Evolutionary conservation across 2,888 invertebrate species (phyloP), one percentile per base, ranked within the genome.

Genomic region (Fragum whitleyi): DNA sequence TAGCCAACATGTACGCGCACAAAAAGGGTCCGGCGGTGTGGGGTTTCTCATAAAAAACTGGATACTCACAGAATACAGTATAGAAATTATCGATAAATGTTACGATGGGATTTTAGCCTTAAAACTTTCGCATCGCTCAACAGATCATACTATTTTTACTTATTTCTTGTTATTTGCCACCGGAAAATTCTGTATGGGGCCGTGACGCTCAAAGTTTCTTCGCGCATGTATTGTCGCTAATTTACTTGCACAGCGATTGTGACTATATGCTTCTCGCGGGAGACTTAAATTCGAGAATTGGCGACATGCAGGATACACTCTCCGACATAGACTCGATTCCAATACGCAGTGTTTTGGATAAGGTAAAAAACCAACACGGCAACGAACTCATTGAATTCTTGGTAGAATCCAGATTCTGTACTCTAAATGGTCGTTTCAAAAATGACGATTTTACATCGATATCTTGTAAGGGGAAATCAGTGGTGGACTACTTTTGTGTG

Each of bases 401-500:
- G 23, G 23, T 23, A 6, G 42, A 67, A 14, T 23, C 42, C 9
- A 14, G 26, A 9, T 32, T 62, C 9, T 62, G 62, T 62, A 32
- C 36, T 5, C 36, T 62, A 32, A 62, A 62, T 32, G 62, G 62
- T 9, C 29, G 62, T 14, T 62, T 16, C 16, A 32, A 9, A 29
- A 62, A 62, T 29, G 36, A 62, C 21, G 62, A 62, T 19, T 62
- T 62, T 62, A 62, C 62, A 9, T 62, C 32, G 7, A n/a, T 62
- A 1, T 29, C 32, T 6, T 6, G 32, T 23, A 28, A 62, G 36
- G 62, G 62, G 2, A 32, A n/a, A n/a, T n/a, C n/a, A n/a, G n/a
- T n/a, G n/a, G n/a, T n/a, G n/a, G n/a, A n/a, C n/a, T n/a, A n/a
- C 2, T 5, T 62, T 21, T 14, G 62, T 62, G 6, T 14, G 14